Percentiles rank a stretch among this genome's conserved stretches.
Conservation (phyloP, 2,113 vertebrate genomes). For the Mungos mungo region DNA sequence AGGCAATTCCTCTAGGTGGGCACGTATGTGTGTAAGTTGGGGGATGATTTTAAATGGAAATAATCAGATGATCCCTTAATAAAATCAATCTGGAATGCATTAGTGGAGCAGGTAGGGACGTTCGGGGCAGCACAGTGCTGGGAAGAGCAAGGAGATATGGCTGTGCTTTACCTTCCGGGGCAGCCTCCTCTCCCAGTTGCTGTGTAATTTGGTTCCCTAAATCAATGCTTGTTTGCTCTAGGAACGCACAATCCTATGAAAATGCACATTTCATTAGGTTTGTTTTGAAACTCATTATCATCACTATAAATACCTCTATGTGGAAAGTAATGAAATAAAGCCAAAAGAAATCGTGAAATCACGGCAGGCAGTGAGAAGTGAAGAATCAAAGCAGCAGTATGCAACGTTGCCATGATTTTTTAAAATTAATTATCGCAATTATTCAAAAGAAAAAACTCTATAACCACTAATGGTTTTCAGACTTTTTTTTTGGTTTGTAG, state of each 20-base stretch:
- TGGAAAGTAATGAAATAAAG: constrained; percentile 37
- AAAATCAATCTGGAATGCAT: background rate
- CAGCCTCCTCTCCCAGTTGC: background rate
- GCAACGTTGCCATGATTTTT: background rate
- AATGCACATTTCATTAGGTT: constrained; percentile 58
- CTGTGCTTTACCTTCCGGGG: background rate
- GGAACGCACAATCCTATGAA: background rate
- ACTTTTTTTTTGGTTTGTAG: background rate
- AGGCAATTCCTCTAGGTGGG: constrained; percentile 29
- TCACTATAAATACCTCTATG: constrained; percentile 52
- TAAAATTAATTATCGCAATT: background rate
- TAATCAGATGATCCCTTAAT: background rate
- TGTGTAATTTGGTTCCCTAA: background rate
- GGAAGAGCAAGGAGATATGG: background rate
- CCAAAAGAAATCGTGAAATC: background rate
- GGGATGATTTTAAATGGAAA: background rate
- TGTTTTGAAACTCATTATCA: constrained; percentile 64
- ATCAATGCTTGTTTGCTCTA: constrained; percentile 37
- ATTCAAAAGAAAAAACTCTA: constrained; percentile 8
- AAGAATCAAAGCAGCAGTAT: background rate
- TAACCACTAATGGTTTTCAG: background rate
- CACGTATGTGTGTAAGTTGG: background rate
- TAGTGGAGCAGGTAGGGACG: background rate
- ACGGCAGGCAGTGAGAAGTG: background rate
- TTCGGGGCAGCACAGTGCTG: accelerated